A percentile compares a stretch with the other conserved stretches of the same genome.
Conservation (phyloP, 2,797 vertebrate species). For the Chelon auratus region DNA sequence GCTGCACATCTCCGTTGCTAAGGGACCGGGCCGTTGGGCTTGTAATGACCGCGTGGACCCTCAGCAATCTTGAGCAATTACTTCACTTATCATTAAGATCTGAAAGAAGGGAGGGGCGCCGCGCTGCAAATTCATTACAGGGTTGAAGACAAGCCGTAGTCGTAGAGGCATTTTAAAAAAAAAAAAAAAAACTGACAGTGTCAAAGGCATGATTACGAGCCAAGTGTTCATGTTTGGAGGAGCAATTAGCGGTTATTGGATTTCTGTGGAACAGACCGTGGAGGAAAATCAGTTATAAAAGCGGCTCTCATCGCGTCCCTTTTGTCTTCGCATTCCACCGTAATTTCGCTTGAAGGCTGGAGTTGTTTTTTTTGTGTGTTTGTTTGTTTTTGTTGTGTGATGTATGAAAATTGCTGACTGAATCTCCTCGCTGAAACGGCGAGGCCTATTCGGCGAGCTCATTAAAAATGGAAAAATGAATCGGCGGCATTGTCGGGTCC, state of each 20-base stretch:
- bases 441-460: conserved; percentile 73
- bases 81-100: conserved; percentile 66
- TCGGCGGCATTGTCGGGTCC: conserved; percentile 65
- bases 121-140: conserved; percentile 53
- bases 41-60: conserved; percentile 49
- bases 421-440: conserved; percentile 55
- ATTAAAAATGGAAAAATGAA: conserved; percentile 72
- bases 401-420: conserved; percentile 73
- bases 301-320: conserved; percentile 52
- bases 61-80: conserved; percentile 66
- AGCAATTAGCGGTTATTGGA: conserved; percentile 73
- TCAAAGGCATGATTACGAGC: conserved; percentile 66
- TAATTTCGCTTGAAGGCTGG: conserved; percentile 39
- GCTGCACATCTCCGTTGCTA: conserved; percentile 63
- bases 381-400: conserved; percentile 58
- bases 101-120: conserved; percentile 36
- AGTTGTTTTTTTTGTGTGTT: conserved; percentile 17
- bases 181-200: conserved; percentile 39
- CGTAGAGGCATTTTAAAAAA: conserved; percentile 48
- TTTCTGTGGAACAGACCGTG: conserved; percentile 57
- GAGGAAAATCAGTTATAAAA: conserved; percentile 68
- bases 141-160: conserved; percentile 39
- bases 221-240: conserved; percentile 61
- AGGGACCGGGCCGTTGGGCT: conserved; percentile 54
- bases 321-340: conserved; percentile 50